Conservation (phyloP, 2,888 invertebrate genomes). For the Graphium colonna region DNA sequence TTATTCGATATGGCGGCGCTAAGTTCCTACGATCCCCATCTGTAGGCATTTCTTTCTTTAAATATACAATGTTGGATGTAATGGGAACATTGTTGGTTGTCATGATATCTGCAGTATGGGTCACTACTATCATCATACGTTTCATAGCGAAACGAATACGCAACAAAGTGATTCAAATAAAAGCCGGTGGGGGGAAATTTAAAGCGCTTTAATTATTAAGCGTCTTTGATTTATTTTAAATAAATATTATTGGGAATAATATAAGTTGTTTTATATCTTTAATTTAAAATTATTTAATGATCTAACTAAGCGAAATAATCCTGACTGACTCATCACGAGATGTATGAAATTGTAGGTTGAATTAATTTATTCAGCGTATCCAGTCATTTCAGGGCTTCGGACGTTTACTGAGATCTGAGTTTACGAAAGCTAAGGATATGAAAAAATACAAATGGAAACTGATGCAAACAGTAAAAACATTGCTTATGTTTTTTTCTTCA, state of each 20-base stretch:
- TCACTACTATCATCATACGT: slow-evolving; percentile 38
- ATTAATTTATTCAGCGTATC: too few species aligned
- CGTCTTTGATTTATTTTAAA: background rate
- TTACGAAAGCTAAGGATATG: too few species aligned
- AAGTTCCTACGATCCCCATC: slow-evolving; percentile 63
- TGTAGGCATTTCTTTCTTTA: slow-evolving; percentile 52
- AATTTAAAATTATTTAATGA: background rate
- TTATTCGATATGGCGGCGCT: slow-evolving; percentile 63
- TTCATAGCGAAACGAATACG: slow-evolving; percentile 40
- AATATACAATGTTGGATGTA: slow-evolving; percentile 64
- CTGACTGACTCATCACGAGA: too few species aligned
- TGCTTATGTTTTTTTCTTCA: too few species aligned
- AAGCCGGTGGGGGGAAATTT: slow-evolving; percentile 48
- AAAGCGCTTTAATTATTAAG: slow-evolving; percentile 50
- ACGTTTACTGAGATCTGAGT: too few species aligned
- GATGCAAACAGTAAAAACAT: too few species aligned
- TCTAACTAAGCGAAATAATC: too few species aligned
- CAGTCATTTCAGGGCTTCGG: too few species aligned
- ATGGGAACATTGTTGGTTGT: slow-evolving; percentile 36
- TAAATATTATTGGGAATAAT: background rate
- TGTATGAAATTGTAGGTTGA: too few species aligned
- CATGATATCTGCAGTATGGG: slow-evolving; percentile 31
- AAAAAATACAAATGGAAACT: too few species aligned
- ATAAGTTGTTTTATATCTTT: background rate
- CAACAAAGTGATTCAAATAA: slow-evolving; percentile 34